Base-by-base conservation (phyloP, 2,113 vertebrate genomes). In the Fregetta grallaria region DNA sequence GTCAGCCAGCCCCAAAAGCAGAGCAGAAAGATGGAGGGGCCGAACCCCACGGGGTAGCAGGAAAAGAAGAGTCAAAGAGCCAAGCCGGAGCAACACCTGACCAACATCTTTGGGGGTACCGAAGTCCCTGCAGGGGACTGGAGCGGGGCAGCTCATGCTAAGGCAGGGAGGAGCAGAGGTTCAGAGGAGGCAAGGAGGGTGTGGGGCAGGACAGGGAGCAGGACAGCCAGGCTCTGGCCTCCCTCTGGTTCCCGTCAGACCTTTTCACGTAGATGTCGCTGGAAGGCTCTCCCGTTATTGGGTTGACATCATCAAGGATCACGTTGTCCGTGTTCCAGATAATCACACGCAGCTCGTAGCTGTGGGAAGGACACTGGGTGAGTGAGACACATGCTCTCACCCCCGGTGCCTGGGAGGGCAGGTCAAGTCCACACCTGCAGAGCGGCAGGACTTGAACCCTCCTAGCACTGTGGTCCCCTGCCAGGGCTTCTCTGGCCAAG, bases 241-340 rank as follows among this genome's bases (percentile, higher is more conserved):
- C 84, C 40, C 25, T 34, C 49, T 62, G 25, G 1, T 30, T 87
- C 34, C 53, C 59, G 52, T 36, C 79, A 71, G 95, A 99, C 99
- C 99, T 99, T 98, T 99, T 99, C 56, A 99, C 98, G 0, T 99
- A 99, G 97, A 99, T 99, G 96, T 99, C 99, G 1, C 99, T 99
- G 8, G 99, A 99, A 13, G 97, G 98, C 63, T 98, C 98, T 77
- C 99, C 99, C 0, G 99, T 99, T 95, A 99, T 97, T 3, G 98
- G 99, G 91, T 99, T 99, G 80, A 99, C 98, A 1, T 99, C 99
- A 55, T 99, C 99, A 96, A 99, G 98, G 70, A 99, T 98, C 45
- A 99, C 99, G 3, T 99, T 97, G 0, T 99, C 99, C 0, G 98
- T 99, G 94, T 99, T 99, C 99, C 99, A 99, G 82, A 99, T 98